These are phyloP conservation scores for Hemithea aestivaria DNA, from an alignment of 2,888 invertebrate genomes.

Conservation along the genomic window DNA sequence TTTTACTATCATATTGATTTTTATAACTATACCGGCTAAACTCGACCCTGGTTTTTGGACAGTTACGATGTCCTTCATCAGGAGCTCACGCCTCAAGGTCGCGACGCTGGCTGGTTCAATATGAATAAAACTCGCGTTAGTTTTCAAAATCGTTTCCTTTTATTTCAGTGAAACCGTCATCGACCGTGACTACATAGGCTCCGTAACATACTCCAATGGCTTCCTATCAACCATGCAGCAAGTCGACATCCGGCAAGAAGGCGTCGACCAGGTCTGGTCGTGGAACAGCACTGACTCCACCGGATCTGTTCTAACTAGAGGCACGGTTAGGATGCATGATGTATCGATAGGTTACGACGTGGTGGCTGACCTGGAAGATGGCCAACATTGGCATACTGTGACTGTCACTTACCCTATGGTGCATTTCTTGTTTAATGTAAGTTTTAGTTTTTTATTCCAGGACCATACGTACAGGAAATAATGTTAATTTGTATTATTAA, in stretches of 20 bases:
- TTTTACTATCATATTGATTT: no score
- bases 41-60: no score
- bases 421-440: conserved; percentile 44
- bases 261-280: conserved; percentile 48
- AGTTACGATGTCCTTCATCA: no score
- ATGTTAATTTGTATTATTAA: no score
- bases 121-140: background rate
- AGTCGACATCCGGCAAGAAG: conserved; percentile 38
- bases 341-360: conserved; percentile 54
- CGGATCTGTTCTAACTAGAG: conserved; percentile 37
- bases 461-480: no score
- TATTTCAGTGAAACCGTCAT: conserved; percentile 44
- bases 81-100: no score
- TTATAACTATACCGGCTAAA: no score
- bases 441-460: no score
- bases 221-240: conserved; percentile 48
- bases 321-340: conserved; percentile 42
- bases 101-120: no score
- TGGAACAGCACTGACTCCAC: conserved; percentile 23
- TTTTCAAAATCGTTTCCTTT: background rate
- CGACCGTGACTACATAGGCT: conserved; percentile 32
- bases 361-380: conserved; percentile 30
- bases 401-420: conserved; percentile 37
- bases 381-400: conserved; percentile 36
- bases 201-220: conserved; percentile 44